Percentiles rank a stretch among this genome's conserved stretches.
Conservation (phyloP, 2,113 vertebrate species). For the Pycnonotus jocosus region DNA sequence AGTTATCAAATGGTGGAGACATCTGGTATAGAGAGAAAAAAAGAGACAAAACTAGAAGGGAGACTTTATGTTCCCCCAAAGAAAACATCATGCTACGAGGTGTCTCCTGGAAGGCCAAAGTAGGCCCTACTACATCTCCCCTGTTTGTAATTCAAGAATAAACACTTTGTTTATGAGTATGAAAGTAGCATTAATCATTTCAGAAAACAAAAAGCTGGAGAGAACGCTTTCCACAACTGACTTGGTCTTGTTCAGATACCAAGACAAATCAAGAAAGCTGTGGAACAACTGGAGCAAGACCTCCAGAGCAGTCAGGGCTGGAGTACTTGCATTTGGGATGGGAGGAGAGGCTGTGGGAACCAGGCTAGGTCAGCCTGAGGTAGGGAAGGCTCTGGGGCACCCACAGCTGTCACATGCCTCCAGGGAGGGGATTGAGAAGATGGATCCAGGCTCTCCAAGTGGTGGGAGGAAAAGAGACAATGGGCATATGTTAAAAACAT, state of each 20-base stretch:
- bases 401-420: background rate
- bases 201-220: background rate
- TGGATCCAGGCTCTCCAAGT: background rate
- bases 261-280: background rate
- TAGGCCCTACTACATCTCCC: background rate
- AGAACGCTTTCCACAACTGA: background rate
- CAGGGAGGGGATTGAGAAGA: background rate
- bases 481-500: fast-evolving
- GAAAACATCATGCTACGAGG: background rate
- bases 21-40: background rate
- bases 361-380: background rate
- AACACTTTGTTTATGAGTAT: background rate
- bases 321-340: background rate
- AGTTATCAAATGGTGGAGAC: background rate
- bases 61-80: background rate
- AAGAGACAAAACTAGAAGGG: background rate
- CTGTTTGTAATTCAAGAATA: background rate
- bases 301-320: background rate
- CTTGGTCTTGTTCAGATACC: background rate
- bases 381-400: background rate
- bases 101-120: background rate
- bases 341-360: background rate
- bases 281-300: background rate
- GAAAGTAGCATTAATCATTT: background rate
- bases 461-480: background rate